A percentile compares a stretch with the other conserved stretches of the same genome.
Conservation (phyloP, 35 echinoderm and acorn worm species). For the Lytechinus variegatus region DNA sequence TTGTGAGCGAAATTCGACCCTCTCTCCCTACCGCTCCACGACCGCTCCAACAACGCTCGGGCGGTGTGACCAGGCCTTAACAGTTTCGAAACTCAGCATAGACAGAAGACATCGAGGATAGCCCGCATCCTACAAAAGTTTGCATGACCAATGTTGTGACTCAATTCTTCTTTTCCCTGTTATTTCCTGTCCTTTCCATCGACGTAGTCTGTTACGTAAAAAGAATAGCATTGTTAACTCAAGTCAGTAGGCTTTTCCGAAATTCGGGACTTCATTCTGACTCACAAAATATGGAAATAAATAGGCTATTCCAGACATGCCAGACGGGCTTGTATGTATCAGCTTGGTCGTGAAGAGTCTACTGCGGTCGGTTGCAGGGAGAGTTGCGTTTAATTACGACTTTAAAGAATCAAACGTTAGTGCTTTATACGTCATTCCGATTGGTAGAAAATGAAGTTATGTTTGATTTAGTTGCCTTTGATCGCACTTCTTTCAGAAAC, state of each 20-base stretch:
- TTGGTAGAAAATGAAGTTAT: no score
- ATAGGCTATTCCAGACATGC: not conserved
- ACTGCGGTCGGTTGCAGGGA: not conserved
- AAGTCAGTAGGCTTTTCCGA: conserved; percentile 8
- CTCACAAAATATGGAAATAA: not conserved
- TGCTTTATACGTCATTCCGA: no score
- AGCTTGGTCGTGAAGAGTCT: not conserved
- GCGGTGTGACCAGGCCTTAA: not conserved
- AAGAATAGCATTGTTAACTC: not conserved
- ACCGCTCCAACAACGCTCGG: not conserved
- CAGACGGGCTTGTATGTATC: not conserved
- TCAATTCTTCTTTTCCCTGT: not conserved
- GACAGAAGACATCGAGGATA: not conserved
- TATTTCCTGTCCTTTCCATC: not conserved
- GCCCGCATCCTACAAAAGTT: not conserved
- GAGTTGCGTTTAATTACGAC: no score
- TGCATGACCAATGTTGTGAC: not conserved
- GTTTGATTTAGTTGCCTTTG: no score
- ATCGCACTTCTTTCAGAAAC: no score
- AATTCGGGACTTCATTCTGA: not conserved
- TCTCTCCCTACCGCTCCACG: no score
- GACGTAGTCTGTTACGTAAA: conserved; percentile 7
- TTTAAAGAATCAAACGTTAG: no score
- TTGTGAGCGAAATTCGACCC: not conserved
- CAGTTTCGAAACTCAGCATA: no score